A percentile compares a stretch with the other conserved stretches of the same genome.
Evolutionary conservation across 2,113 vertebrate genomes (phyloP).

Genomic region (Cairina moschata): DNA sequence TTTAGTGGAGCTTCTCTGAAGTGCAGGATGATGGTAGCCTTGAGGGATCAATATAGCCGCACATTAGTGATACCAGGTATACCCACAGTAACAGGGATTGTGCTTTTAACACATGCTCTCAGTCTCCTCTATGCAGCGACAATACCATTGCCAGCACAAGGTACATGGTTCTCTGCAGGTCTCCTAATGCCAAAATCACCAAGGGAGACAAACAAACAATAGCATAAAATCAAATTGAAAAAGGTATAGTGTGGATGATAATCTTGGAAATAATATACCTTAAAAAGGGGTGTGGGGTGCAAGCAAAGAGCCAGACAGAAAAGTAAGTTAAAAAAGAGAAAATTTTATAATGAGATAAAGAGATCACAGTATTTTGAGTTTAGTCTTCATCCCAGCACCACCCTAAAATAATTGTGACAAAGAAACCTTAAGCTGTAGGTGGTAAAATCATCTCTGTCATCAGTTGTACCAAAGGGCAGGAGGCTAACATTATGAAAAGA

Average conservation of each 20-base stretch:
- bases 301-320: neutral
- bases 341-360: neutral
- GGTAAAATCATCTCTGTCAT: neutral
- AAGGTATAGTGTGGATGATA: neutral
- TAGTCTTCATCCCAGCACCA: neutral
- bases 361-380: neutral
- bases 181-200: neutral
- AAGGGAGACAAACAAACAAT: neutral
- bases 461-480: neutral
- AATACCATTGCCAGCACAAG: neutral
- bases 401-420: neutral
- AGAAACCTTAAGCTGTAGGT: neutral
- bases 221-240: neutral
- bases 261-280: neutral
- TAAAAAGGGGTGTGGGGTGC: neutral
- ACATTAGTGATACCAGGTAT: neutral
- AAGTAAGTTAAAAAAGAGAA: neutral
- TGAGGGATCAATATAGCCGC: neutral
- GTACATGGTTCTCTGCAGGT: neutral
- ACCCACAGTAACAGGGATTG: neutral
- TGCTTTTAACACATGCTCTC: neutral
- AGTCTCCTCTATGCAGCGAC: fast-evolving
- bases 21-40: neutral
- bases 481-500: neutral
- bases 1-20: neutral